Conservation (phyloP, 2,797 vertebrate genomes). For the Lindbergichthys nudifrons region DNA sequence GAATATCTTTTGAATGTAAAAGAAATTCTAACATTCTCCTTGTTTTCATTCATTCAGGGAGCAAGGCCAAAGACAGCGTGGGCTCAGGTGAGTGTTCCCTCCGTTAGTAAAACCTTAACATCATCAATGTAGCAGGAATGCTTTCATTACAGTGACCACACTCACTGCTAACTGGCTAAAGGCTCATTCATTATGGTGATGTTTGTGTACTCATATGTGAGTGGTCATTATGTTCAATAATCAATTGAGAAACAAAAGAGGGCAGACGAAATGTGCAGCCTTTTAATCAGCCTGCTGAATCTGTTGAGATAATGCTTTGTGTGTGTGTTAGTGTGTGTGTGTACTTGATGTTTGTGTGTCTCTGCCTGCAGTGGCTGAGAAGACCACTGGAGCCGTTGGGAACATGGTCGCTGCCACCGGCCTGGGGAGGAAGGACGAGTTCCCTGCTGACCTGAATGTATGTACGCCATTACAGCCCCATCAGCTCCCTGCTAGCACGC, state of each 20-base stretch:
- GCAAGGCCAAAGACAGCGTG: slow-evolving; percentile 97
- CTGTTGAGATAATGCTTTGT: slow-evolving; percentile 16
- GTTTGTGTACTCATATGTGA: slow-evolving; percentile 1
- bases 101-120: slow-evolving; percentile 17
- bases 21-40: slow-evolving; percentile 22
- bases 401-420: slow-evolving; percentile 97
- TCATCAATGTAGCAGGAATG: neutral
- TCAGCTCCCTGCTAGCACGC: neutral
- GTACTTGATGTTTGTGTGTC: neutral
- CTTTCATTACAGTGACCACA: neutral
- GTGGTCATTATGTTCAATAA: slow-evolving; percentile 21
- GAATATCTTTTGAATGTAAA: neutral
- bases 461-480: slow-evolving; percentile 46
- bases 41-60: slow-evolving; percentile 84
- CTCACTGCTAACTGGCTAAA: slow-evolving; percentile 6
- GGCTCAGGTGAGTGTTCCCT: slow-evolving; percentile 88
- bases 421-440: slow-evolving; percentile 96
- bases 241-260: slow-evolving; percentile 24
- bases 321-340: slow-evolving; percentile 33
- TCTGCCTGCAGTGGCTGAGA: slow-evolving; percentile 93
- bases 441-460: slow-evolving; percentile 95
- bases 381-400: slow-evolving; percentile 94
- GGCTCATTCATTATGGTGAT: neutral
- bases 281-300: slow-evolving; percentile 50
- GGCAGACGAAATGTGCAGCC: slow-evolving; percentile 5